These are phyloP conservation scores for Phoeniculus purpureus DNA, from an alignment of 2,797 vertebrate genomes.

Conservation along the genomic window DNA sequence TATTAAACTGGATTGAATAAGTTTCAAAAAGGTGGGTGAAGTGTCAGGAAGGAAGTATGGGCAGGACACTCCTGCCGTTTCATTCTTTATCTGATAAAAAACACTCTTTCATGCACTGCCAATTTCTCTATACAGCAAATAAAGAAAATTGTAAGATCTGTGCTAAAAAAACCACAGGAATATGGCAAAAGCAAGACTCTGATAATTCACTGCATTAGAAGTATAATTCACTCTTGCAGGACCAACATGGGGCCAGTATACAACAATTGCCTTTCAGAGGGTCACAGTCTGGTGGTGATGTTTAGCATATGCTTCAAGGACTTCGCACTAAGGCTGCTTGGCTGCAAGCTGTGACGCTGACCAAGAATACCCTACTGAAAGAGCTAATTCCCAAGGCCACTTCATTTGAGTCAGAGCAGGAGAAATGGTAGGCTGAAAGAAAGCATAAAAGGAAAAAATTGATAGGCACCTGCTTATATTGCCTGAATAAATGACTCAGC, in stretches of 20 bases:
- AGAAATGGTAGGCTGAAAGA: not conserved
- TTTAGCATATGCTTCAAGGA: not conserved
- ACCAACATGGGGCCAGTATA: not conserved
- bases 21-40: not conserved
- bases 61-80: not conserved
- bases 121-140: not conserved
- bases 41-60: conserved; percentile 3
- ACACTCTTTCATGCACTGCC: not conserved
- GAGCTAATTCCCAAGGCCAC: not conserved
- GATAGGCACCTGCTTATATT: not conserved
- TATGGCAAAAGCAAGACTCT: not conserved
- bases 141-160: not conserved
- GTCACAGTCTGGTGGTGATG: conserved; percentile 36
- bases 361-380: not conserved
- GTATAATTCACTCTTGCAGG: not conserved
- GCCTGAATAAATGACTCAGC: not conserved
- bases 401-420: not conserved
- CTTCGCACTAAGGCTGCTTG: not conserved
- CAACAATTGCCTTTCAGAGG: not conserved
- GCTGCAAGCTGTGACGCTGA: not conserved
- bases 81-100: conserved; percentile 3
- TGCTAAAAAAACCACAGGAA: not conserved
- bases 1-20: not conserved
- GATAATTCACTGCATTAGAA: not conserved
- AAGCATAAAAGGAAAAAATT: not conserved